Conservation (phyloP, 2,113 vertebrate genomes). For the Anas platyrhynchos region DNA sequence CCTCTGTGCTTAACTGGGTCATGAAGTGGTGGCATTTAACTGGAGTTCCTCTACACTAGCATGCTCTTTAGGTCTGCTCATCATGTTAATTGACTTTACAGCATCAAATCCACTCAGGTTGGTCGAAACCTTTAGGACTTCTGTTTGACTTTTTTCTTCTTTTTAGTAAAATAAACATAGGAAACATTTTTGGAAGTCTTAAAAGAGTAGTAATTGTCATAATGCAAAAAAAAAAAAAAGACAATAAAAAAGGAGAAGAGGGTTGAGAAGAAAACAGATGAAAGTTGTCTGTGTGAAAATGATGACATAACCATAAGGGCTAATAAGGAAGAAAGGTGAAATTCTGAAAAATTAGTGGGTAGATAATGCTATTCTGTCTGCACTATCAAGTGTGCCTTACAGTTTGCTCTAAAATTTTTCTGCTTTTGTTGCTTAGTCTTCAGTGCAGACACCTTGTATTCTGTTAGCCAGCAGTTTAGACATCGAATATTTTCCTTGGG, state of each 20-base stretch:
- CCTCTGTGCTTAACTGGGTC: not conserved
- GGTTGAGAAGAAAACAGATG: not conserved
- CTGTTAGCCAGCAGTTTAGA: not conserved
- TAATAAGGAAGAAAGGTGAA: not conserved
- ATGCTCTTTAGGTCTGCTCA: not conserved
- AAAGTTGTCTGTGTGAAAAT: not conserved
- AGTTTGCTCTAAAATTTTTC: not conserved
- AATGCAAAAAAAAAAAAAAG: not conserved
- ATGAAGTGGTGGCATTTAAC: not conserved
- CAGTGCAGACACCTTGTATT: not conserved
- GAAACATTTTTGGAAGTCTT: not conserved
- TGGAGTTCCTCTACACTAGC: not conserved
- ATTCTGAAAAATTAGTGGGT: not conserved
- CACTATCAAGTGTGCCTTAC: too few species aligned
- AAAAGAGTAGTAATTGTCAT: not conserved
- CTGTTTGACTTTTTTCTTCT: not conserved
- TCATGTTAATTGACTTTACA: not conserved
- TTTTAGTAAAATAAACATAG: not conserved
- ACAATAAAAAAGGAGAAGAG: not conserved
- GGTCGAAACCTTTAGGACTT: not conserved
- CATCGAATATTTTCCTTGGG: not conserved
- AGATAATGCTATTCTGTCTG: too few species aligned
- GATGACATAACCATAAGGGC: not conserved
- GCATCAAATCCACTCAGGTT: not conserved
- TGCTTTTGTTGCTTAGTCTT: not conserved